Base-by-base conservation (phyloP, 2,113 vertebrate species). In the Rallus limicola region DNA sequence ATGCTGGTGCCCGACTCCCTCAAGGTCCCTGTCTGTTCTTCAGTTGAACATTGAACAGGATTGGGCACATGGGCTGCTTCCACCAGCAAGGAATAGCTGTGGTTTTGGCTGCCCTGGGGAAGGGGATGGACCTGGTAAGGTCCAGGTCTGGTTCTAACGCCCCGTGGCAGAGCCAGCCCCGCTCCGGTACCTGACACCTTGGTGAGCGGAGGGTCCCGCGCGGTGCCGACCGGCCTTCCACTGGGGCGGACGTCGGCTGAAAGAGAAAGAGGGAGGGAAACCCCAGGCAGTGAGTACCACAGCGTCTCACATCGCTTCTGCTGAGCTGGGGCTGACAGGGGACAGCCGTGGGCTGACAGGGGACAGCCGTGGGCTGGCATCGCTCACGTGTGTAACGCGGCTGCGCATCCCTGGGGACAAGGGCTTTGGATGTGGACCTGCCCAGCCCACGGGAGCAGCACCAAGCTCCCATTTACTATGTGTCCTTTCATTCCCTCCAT, bases 221-320 rank as follows among this genome's bases (percentile, higher is more conserved):
- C 98, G 2, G 99, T 98, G 90, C 98, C 99, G 63, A 99, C 97
- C 2, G 99, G 99, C 59, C 98, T 98, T 36, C 99, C 99, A 24
- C 99, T 99, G 63, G 99, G 99, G 28, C 99, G 98, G 96, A 98
- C 97, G 18, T 99, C 99, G 72, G 99, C 99, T 99, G 93, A 17
- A 97, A 91, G 96, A 68, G 89, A 63, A 36, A 9, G 42, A 16
- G 42, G 6, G 29, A 56, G 33, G 25, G 11, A 16, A 50, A 82
- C 7, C 34, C 25, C 16, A 4, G 16, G 24, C 0, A 10, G 24
- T 94, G 3, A 77, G 0, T 0, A 3, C 0, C 1, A 9, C 0
- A 6, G 36, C 4, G 0, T 0, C 44, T 3, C 16, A 7, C 1
- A 1, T 11, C 2, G n/a, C 0, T 25, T 31, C 5, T 9, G 8